Percentiles rank a stretch among this genome's conserved stretches.
These are phyloP conservation scores for Fulica atra DNA, from an alignment of 2,113 vertebrate genomes.

Conservation along the genomic window DNA sequence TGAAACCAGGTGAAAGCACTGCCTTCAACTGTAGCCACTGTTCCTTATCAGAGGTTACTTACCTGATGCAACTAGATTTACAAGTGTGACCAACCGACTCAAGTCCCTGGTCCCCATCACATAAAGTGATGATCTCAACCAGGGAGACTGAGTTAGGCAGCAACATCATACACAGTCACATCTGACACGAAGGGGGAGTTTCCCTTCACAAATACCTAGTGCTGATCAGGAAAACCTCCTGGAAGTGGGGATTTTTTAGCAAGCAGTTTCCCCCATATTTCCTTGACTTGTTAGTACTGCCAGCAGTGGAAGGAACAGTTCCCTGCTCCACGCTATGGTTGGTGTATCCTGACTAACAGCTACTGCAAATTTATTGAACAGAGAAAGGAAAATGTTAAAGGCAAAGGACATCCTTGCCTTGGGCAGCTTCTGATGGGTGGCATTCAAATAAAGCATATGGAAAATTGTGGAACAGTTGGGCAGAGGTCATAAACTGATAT, in stretches of 20 bases:
- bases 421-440: constrained; percentile 30
- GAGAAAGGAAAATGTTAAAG: constrained; percentile 33
- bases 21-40: neutral
- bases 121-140: neutral
- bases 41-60: neutral
- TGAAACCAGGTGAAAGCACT: neutral
- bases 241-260: neutral
- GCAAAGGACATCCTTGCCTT: constrained; percentile 36
- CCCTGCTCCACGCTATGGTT: neutral
- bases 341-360: neutral
- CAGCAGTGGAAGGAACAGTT: neutral
- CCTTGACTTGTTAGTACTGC: neutral
- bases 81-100: neutral
- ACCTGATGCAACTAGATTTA: neutral
- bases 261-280: neutral
- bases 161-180: accelerated
- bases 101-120: neutral
- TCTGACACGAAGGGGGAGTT: accelerated
- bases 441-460: constrained; percentile 59
- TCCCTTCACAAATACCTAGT: neutral
- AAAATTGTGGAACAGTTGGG: constrained; percentile 65
- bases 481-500: constrained; percentile 55
- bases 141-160: neutral
- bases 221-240: neutral
- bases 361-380: neutral